phyloP scores from a whole-genome alignment of 2,888 invertebrate genomes.

The Drepana falcataria region DNA sequence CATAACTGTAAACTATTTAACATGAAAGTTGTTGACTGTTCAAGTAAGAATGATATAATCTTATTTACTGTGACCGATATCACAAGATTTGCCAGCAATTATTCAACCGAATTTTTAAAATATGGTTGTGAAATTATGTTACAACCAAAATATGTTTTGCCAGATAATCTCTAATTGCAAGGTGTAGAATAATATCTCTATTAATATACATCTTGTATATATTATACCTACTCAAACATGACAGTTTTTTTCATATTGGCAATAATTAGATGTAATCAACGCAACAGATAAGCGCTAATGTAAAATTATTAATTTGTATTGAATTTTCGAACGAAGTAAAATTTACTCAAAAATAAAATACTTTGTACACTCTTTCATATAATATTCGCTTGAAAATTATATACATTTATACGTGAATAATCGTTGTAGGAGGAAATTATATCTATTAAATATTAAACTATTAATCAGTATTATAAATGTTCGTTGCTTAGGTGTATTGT shows the following conservation, averaged over 20 bases:
- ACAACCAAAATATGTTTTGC: conserved; percentile 25
- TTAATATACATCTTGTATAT: conserved; percentile 1
- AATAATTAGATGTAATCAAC: conserved; percentile 53
- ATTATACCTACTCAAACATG: conserved; percentile 33
- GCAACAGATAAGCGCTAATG: conserved; percentile 39
- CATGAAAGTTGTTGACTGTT: too few relatives aligned
- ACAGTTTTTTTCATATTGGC: conserved; percentile 48
- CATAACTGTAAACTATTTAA: too few relatives aligned
- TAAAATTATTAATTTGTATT: conserved; percentile 39
- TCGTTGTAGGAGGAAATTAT: conserved; percentile 4
- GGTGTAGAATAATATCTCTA: conserved; percentile 19
- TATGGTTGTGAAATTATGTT: conserved; percentile 31
- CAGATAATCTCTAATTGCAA: conserved; percentile 2
- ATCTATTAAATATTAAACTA: conserved; percentile 20
- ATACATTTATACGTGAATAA: conserved; percentile 30
- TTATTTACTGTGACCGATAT: too few relatives aligned
- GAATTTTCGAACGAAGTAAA: conserved; percentile 46
- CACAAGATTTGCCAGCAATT: too few relatives aligned
- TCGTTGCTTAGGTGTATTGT: conserved; percentile 1
- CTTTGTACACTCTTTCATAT: conserved; percentile 35
- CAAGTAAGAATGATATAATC: too few relatives aligned
- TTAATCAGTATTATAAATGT: conserved; percentile 42
- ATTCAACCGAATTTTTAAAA: conserved; percentile 9
- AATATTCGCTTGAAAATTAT: conserved; percentile 34
- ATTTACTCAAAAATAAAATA: conserved; percentile 30